Conservation (phyloP, 2,888 invertebrate genomes). For the Cheilosia impressa region DNA sequence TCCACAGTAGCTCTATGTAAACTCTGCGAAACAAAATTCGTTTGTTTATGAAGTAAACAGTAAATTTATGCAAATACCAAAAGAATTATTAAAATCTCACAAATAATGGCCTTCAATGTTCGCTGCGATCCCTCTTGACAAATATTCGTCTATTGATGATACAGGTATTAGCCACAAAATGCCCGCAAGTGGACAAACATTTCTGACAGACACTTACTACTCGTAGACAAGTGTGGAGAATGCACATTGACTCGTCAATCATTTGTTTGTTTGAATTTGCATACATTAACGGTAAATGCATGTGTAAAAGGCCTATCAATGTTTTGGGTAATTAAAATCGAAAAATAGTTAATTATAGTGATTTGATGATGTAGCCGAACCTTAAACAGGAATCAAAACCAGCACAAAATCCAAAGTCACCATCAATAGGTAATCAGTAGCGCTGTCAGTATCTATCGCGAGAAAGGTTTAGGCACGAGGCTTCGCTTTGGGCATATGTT, state of each 20-base stretch:
- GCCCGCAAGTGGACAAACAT: conserved; percentile 10
- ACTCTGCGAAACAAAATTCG: not conserved
- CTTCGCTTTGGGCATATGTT: not conserved
- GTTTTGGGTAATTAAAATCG: conserved; percentile 68
- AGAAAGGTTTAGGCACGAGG: not conserved
- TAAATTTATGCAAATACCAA: conserved; percentile 48
- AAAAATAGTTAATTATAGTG: conserved; percentile 48
- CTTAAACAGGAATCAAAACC: not conserved
- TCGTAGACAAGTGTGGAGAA: not conserved
- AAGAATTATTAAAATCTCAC: conserved; percentile 50
- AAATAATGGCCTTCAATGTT: conserved; percentile 43
- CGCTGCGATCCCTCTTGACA: conserved; percentile 60
- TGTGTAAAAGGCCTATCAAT: conserved; percentile 15
- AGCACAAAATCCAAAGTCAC: not conserved
- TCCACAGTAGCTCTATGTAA: too few species aligned
- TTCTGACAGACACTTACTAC: conserved; percentile 10
- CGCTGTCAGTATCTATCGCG: conserved; percentile 3
- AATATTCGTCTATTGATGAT: conserved; percentile 56
- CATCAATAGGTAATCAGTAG: conserved; percentile 50
- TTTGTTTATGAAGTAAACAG: not conserved
- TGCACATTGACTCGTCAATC: conserved; percentile 58
- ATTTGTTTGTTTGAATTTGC: conserved; percentile 56
- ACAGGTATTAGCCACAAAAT: not conserved
- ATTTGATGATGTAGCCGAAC: conserved; percentile 23
- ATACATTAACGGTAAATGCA: conserved; percentile 51